These are phyloP conservation scores for Musca domestica DNA, from an alignment of 1,140 invertebrate species.

Conservation along the genomic window DNA sequence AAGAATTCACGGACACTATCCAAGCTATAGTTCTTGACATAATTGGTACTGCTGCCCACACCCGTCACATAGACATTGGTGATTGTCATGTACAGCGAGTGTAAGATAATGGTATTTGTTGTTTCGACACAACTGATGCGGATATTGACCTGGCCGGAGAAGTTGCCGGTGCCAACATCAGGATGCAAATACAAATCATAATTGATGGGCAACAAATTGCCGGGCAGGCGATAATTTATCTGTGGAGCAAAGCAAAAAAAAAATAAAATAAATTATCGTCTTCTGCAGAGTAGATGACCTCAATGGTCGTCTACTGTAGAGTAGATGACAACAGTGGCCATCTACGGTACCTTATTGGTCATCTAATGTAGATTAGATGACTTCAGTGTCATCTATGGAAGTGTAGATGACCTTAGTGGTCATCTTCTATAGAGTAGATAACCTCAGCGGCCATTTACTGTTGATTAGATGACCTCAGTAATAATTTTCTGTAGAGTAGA, in stretches of 20 bases:
- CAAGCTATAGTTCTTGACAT: slow-evolving; percentile 28
- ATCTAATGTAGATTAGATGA: too few species aligned
- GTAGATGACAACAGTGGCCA: too few species aligned
- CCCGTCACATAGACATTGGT: slow-evolving; percentile 19
- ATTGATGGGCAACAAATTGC: slow-evolving; percentile 64
- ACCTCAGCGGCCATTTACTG: too few species aligned
- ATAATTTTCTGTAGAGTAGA: too few species aligned
- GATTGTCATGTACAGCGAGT: slow-evolving; percentile 59
- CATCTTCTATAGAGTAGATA: too few species aligned
- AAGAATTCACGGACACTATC: slow-evolving; percentile 41
- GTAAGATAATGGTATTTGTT: slow-evolving; percentile 66
- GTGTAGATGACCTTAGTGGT: too few species aligned
- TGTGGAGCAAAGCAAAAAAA: slow-evolving; percentile 6
- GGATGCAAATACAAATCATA: slow-evolving; percentile 78
- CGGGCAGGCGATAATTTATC: slow-evolving; percentile 63
- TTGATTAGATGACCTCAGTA: too few species aligned
- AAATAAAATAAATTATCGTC: too few species aligned
- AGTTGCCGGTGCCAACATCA: slow-evolving; percentile 66
- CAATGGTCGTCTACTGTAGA: too few species aligned
- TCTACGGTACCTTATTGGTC: too few species aligned
- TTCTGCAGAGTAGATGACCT: too few species aligned
- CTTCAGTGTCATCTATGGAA: too few species aligned
- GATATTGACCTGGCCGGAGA: slow-evolving; percentile 70
- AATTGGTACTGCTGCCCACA: neutral
- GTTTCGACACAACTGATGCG: slow-evolving; percentile 58